These are phyloP conservation scores for Crypturellus undulatus DNA, from an alignment of 2,113 vertebrate genomes.

Conservation along the genomic window DNA sequence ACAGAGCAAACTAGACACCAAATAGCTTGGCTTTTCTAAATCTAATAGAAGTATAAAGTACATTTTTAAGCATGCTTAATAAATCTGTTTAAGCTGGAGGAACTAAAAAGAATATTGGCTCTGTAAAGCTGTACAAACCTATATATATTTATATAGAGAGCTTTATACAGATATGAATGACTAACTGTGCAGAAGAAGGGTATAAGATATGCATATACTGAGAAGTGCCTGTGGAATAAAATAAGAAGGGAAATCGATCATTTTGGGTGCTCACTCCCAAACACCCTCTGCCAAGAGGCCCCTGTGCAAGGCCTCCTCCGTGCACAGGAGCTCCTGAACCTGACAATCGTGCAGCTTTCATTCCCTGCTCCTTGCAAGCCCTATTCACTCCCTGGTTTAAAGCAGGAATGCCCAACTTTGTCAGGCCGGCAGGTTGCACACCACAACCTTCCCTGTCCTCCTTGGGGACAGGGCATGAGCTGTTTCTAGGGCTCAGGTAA, in stretches of 20 bases:
- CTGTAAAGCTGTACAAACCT: not conserved
- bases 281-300: not conserved
- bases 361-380: not conserved
- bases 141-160: not conserved
- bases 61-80: not conserved
- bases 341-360: not conserved
- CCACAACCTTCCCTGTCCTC: not conserved
- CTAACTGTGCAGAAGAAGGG: not conserved
- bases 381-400: rapidly evolving
- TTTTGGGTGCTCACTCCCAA: not conserved
- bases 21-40: not conserved
- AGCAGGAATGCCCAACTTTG: rapidly evolving
- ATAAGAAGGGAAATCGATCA: not conserved
- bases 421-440: not conserved
- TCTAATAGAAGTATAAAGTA: not conserved
- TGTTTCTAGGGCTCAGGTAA: not conserved
- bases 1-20: not conserved
- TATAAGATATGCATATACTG: not conserved
- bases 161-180: not conserved
- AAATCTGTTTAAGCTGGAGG: not conserved
- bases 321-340: not conserved
- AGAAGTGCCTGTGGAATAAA: not conserved
- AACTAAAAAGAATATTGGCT: not conserved
- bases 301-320: not conserved
- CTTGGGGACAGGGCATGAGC: not conserved